Conservation (phyloP, 2,888 invertebrate species). For the Teleogryllus oceanicus region DNA sequence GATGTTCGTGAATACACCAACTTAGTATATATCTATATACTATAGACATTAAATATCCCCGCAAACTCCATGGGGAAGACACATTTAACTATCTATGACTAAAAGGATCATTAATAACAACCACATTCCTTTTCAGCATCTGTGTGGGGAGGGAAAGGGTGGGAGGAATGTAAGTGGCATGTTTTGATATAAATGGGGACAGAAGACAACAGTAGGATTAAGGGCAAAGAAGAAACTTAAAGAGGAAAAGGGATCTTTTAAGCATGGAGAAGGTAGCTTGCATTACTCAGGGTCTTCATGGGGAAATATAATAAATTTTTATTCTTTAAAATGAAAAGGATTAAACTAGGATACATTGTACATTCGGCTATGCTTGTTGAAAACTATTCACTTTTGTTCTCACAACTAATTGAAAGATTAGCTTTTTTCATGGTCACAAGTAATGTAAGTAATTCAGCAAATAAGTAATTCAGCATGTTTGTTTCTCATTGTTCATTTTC, state of each 20-base stretch:
- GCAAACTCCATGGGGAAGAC: constrained; percentile 26
- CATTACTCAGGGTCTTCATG: neutral
- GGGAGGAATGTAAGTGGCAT: constrained; percentile 28
- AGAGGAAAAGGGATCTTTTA: neutral
- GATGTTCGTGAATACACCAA: constrained; percentile 89
- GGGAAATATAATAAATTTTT: neutral
- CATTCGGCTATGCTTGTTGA: too few relatives aligned
- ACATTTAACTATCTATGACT: constrained; percentile 21
- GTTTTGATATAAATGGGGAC: neutral
- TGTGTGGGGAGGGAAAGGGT: constrained; percentile 24
- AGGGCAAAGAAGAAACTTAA: constrained; percentile 21
- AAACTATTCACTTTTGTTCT: too few relatives aligned
- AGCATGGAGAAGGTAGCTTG: neutral
- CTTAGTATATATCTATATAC: constrained; percentile 38
- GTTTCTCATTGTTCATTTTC: too few relatives aligned
- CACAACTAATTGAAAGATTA: too few relatives aligned
- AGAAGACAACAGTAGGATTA: constrained; percentile 20
- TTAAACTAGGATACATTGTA: too few relatives aligned
- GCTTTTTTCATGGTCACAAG: too few relatives aligned
- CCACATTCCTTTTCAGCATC: constrained; percentile 32
- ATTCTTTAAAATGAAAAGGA: too few relatives aligned
- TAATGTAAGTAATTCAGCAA: too few relatives aligned
- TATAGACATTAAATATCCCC: constrained; percentile 33
- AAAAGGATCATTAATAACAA: constrained; percentile 24
- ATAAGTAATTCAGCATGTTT: too few relatives aligned